Evolutionary conservation across 1,140 invertebrate genomes (phyloP), one percentile per base, ranked within the genome.

Genomic region (Polypedilum vanderplanki): DNA sequence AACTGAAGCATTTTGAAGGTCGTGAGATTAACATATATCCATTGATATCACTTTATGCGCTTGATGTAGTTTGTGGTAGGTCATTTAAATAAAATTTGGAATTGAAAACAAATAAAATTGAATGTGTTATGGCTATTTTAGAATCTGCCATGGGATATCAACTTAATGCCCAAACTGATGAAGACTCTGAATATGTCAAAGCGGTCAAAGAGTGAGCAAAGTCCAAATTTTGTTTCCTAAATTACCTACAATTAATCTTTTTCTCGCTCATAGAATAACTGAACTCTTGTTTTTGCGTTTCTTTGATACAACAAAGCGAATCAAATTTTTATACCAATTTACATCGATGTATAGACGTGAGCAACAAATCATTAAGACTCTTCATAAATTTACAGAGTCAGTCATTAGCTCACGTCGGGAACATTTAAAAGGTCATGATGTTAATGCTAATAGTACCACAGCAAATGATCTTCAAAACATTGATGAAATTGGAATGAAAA

Each of bases 101-200:
- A 3, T 33, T 33, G 5, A 33, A 33, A 33, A 33, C 1, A 12
- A 9, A 46, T 46, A 46, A 12, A 15, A 75, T 70, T 41, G 73
- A 74, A 10, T 74, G n/a, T n/a, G n/a, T n/a, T n/a, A n/a, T n/a
- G n/a, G n/a, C n/a, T n/a, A 75, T 80, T 85, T 1, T 79, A 90
- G 92, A 96, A 84, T 91, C 91, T 15, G 91, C 93, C 10, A 95
- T 96, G 92, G 94, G 94, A 3, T 86, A 88, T 9, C 86, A 87
- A 70, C 82, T 95, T 2, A 86, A 91, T 80, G 90, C 90, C 0
- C 93, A 95, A 84, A 83, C 83, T 9, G 84, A 92, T 77, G 81
- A 80, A 1, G 84, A 91, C 75, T 91, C 90, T 1, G 86, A 89
- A 77, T 96, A 95, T 81, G 89, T 93, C 1, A 83, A 85, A 77